phyloP scores from a whole-genome alignment of 2,797 vertebrate species.

The Knipowitschia caucasica region DNA sequence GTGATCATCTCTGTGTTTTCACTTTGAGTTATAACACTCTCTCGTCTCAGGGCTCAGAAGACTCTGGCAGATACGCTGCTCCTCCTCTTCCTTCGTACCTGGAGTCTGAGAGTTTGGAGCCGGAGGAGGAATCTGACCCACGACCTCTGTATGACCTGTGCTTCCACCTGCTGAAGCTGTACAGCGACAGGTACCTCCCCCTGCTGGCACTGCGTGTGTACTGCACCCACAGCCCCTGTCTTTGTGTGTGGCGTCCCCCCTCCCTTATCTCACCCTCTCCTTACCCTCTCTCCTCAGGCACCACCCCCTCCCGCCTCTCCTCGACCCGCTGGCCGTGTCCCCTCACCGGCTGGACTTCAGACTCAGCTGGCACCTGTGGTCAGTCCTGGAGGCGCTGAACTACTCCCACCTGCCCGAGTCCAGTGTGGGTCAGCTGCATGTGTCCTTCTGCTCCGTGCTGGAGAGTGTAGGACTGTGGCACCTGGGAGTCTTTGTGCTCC shows the following conservation, averaged over 20 bases:
- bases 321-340: constrained; percentile 86
- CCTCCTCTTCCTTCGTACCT: constrained; percentile 87
- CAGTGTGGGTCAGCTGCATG: constrained; percentile 82
- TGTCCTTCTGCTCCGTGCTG: constrained; percentile 89
- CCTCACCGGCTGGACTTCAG: constrained; percentile 86
- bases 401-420: constrained; percentile 83
- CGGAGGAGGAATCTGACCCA: constrained; percentile 58
- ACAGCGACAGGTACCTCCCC: constrained; percentile 85
- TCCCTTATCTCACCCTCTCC: neutral
- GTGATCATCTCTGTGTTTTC: too few species aligned
- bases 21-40: too few species aligned
- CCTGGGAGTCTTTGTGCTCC: constrained; percentile 87
- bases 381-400: constrained; percentile 84
- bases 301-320: constrained; percentile 85
- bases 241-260: too few species aligned
- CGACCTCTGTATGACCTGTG: constrained; percentile 84
- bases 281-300: constrained; percentile 63
- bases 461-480: constrained; percentile 91
- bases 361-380: constrained; percentile 95
- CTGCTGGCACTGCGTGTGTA: neutral
- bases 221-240: neutral
- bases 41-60: constrained; percentile 72
- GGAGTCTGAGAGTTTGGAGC: constrained; percentile 56
- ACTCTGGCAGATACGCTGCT: constrained; percentile 81
- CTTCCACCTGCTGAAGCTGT: constrained; percentile 93